Base-by-base conservation (phyloP, 2,888 invertebrate species). In the Xanthorhoe designata region DNA sequence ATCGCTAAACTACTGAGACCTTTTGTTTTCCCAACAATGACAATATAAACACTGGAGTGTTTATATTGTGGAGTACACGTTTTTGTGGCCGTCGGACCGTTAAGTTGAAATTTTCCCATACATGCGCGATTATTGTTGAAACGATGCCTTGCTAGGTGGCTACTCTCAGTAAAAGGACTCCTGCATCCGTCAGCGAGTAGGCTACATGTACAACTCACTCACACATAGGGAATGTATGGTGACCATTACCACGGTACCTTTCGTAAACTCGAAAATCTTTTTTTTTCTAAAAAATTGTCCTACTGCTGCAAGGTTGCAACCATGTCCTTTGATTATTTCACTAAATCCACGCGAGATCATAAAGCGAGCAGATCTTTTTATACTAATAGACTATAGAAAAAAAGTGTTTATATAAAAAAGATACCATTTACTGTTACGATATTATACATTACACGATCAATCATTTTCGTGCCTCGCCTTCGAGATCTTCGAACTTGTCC, bases 131-230 rank as follows among this genome's bases (percentile, higher is more conserved):
- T 77, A 77, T 79, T 73, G 75, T 77, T 74, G 74, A 77, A 75
- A 77, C 75, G 78, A 78, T 77, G 76, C 72, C 73, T 73, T 62
- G 63, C 58, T 56, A 58, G 53, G 52, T 17, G 61, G 54, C 58
- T 53, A 58, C 76, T 77, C 70, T 72, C n/a, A n/a, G 80, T 78
- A 79, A 78, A 82, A 78, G 78, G 79, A 78, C 78, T 13, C 47
- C 83, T 83, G 81, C 87, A 89, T 89, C 88, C 90, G 89, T 84
- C 84, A 82, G 68, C 69, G 70, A 62, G 63, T 60, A 38, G 52
- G 56, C 38, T 67, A 70, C 64, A 66, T 71, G 69, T 73, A 7
- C 7, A 32, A 47, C 76, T 72, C 77, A 73, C 74, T 57, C 76
- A 73, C 73, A 78, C 80, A 74, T 68, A 73, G 64, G 62, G 51